Conservation (phyloP, 2,888 invertebrate species). For the Octonoba sinensis region DNA sequence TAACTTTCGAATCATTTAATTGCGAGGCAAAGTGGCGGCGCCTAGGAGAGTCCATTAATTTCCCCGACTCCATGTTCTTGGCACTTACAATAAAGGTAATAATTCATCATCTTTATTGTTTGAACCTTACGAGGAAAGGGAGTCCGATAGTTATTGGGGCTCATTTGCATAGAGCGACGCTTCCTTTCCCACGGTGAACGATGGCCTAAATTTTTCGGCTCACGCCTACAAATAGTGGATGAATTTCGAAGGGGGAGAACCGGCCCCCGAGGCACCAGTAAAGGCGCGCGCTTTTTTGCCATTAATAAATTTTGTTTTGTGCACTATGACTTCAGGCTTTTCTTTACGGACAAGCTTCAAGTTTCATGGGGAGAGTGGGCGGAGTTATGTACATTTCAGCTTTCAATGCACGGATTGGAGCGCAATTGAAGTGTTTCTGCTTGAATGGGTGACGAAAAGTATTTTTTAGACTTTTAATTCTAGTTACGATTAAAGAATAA, state of each 20-base stretch:
- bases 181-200: conserved; percentile 53
- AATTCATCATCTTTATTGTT: conserved; percentile 59
- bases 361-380: too few species aligned
- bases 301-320: too few species aligned
- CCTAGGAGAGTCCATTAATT: conserved; percentile 33
- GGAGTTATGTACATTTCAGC: too few species aligned
- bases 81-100: conserved; percentile 47
- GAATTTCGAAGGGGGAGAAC: not conserved
- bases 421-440: too few species aligned
- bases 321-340: too few species aligned
- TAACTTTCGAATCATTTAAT: conserved; percentile 30
- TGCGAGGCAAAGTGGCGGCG: conserved; percentile 11
- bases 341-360: too few species aligned
- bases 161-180: conserved; percentile 49
- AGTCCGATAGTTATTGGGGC: conserved; percentile 54
- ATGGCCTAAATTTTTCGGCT: conserved; percentile 34
- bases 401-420: too few species aligned
- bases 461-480: too few species aligned
- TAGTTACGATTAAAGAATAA: too few species aligned
- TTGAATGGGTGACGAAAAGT: too few species aligned
- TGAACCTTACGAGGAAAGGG: conserved; percentile 36
- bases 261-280: too few species aligned
- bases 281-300: too few species aligned
- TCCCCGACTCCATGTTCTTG: conserved; percentile 10
- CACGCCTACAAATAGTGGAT: conserved; percentile 52